Percentiles rank a stretch among this genome's conserved stretches.
Evolutionary conservation across 2,797 vertebrate genomes (phyloP).

Genomic region (Anableps anableps): DNA sequence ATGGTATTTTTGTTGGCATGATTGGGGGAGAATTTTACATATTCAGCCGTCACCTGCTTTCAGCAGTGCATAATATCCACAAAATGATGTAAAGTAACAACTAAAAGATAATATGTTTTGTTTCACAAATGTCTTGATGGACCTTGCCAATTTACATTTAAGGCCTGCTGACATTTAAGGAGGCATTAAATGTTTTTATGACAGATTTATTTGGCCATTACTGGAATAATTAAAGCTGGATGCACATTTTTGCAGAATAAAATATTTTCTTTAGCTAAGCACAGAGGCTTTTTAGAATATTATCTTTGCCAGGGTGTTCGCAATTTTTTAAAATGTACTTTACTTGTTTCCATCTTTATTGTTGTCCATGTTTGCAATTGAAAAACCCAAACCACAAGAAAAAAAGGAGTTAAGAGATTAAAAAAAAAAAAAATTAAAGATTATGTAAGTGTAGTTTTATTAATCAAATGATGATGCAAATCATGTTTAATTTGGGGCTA

Average conservation of each 20-base stretch:
- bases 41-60: conserved; percentile 26
- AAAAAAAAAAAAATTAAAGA: not conserved
- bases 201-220: not conserved
- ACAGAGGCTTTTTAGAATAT: not conserved
- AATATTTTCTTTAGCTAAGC: not conserved
- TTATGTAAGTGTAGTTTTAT: not conserved
- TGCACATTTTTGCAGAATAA: not conserved
- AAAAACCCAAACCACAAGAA: not conserved
- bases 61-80: conserved; percentile 15
- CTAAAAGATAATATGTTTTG: conserved; percentile 1
- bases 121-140: conserved; percentile 9
- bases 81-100: conserved; percentile 18
- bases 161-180: not conserved
- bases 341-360: too few species aligned
- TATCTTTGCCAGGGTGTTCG: not conserved
- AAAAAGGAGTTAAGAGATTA: not conserved
- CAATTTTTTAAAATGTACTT: not conserved
- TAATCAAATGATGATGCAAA: not conserved
- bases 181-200: not conserved
- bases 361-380: too few species aligned
- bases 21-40: conserved; percentile 18
- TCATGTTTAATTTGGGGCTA: not conserved
- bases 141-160: not conserved
- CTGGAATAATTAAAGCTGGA: not conserved
- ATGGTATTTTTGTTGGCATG: conserved; percentile 25